phyloP scores from a whole-genome alignment of 2,888 invertebrate genomes.

The Shargacucullia verbasci region DNA sequence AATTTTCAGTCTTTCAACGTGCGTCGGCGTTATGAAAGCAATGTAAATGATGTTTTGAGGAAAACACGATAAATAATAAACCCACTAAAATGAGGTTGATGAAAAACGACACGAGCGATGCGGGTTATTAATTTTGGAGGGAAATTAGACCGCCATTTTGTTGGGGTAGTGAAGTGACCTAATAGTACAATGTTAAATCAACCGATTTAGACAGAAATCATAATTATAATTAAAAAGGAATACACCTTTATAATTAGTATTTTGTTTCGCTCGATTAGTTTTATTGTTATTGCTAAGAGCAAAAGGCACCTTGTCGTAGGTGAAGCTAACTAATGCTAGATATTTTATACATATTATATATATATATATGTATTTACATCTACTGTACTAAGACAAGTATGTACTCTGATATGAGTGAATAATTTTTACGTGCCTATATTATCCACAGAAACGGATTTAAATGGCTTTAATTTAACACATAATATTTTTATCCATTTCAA shows the following conservation, averaged over 20 bases:
- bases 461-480: too few relatives aligned
- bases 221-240: conserved; percentile 25
- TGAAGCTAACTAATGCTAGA: too few relatives aligned
- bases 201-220: conserved; percentile 42
- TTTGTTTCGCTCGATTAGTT: conserved; percentile 12
- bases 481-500: too few relatives aligned
- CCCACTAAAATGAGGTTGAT: conserved; percentile 79
- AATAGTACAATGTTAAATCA: conserved; percentile 60
- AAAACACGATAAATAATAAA: conserved; percentile 84
- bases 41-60: conserved; percentile 82
- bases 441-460: too few relatives aligned
- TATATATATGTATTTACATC: conserved; percentile 29
- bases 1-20: conserved; percentile 86
- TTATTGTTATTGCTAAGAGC: conserved; percentile 32
- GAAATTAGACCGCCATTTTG: conserved; percentile 80
- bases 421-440: too few relatives aligned
- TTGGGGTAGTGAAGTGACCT: conserved; percentile 64
- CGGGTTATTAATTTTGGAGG: conserved; percentile 79
- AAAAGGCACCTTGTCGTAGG: conserved; percentile 26
- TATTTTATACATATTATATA: too few relatives aligned
- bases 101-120: conserved; percentile 80
- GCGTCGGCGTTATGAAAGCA: conserved; percentile 83
- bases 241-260: conserved; percentile 23
- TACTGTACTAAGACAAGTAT: conserved; percentile 13
- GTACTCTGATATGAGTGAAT: too few relatives aligned